Base-by-base conservation (phyloP, 2,888 invertebrate genomes). In the Meteorus cinctellus region DNA sequence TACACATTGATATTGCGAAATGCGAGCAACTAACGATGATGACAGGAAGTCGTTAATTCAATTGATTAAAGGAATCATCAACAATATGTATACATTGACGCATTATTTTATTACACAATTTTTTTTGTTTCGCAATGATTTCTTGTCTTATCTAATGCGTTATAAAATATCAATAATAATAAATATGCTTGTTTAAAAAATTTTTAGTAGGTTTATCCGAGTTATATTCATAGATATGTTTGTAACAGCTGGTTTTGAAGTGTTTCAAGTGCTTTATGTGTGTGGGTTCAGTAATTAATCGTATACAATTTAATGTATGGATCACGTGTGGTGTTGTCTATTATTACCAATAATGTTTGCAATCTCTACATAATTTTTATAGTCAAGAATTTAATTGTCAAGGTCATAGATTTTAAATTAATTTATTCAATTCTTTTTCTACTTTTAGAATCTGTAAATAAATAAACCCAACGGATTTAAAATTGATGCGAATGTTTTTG, bases 41-140 rank as follows among this genome's bases (percentile, higher is more conserved):
- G 68, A 70, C 63, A 69, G 74, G 74, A 75, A 75, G 69, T 63
- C 69, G 69, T 75, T 75, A 69, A 24, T 69, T 75, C 48, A 69
- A 69, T 75, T 75, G 45, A 75, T 75, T 69, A 70, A 66, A 67
- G 73, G 73, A 73, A 65, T n/a, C 24, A 10, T 69, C 69, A 34
- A 55, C 34, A 63, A 69, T 70, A 31, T 29, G 55, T 8, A 31
- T 45, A 68, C 14, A 31, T 51, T 14, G 8, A 69, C n/a, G 8
- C 10, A 48, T 48, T 14, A 31, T 12, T 19, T 19, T 8, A 55
- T 55, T 55, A 10, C 8, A 55, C 5, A 55, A 48, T 48, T 16
- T 48, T n/a, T 4, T 16, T 48, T n/a, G 48, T 48, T 24, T 24
- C 1, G 0, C 16, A 48, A 48, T 48, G n/a, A 48, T 55, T 19